phyloP scores from a whole-genome alignment of 2,113 vertebrate species.

The Helogale parvula region DNA sequence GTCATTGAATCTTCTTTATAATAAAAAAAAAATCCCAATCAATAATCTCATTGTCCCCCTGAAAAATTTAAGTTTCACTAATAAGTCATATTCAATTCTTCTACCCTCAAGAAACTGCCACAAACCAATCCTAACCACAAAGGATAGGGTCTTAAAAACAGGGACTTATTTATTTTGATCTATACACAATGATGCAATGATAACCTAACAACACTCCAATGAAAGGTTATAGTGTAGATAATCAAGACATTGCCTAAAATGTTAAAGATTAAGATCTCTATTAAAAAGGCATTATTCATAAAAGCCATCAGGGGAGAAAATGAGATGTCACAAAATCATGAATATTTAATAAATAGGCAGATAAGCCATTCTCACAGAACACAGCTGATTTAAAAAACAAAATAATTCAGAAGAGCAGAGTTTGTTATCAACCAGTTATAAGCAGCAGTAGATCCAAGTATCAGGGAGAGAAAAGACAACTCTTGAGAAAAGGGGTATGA shows the following conservation, averaged over 20 bases:
- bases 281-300: not conserved
- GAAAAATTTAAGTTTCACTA: not conserved
- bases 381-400: not conserved
- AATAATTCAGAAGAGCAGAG: constrained; percentile 6
- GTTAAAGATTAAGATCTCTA: not conserved
- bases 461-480: not conserved
- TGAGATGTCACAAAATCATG: not conserved
- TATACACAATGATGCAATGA: not conserved
- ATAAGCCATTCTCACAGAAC: not conserved
- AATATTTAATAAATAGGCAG: constrained; percentile 34
- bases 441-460: not conserved
- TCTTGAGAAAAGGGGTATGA: not conserved
- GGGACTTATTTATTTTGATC: not conserved
- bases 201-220: not conserved
- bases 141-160: not conserved
- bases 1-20: not conserved
- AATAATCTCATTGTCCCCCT: not conserved
- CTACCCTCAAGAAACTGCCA: not conserved
- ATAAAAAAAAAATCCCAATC: not conserved
- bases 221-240: not conserved
- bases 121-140: not conserved
- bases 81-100: not conserved
- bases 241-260: not conserved
- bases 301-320: not conserved
- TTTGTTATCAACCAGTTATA: not conserved